Conservation (phyloP, 2,888 invertebrate species). For the Boloria selene region DNA sequence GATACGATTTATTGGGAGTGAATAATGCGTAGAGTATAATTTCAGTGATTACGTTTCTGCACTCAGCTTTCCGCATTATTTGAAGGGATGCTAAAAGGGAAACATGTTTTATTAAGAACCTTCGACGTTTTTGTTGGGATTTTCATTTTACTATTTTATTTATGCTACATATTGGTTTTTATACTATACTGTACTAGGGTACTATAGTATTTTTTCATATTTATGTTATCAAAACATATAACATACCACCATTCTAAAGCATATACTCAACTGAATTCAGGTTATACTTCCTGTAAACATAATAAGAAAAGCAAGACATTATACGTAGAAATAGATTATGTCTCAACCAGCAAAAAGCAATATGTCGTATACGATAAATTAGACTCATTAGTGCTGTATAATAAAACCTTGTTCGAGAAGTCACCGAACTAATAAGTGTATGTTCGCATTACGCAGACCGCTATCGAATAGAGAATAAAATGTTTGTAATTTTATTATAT, state of each 20-base stretch:
- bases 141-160: too few species aligned
- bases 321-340: constrained; percentile 13
- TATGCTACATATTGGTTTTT: too few species aligned
- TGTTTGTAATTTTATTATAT: background rate
- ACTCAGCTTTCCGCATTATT: constrained; percentile 46
- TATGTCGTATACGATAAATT: constrained; percentile 59
- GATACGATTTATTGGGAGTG: constrained; percentile 65
- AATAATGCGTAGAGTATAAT: constrained; percentile 63
- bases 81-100: constrained; percentile 15
- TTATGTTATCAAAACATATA: too few species aligned
- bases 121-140: too few species aligned
- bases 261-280: background rate
- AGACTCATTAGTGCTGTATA: constrained; percentile 67
- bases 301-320: constrained; percentile 9
- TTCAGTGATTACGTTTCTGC: constrained; percentile 62
- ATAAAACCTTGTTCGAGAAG: constrained; percentile 61
- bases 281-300: constrained; percentile 2
- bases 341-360: constrained; percentile 38
- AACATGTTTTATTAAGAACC: background rate
- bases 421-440: constrained; percentile 56
- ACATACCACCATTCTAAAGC: too few species aligned
- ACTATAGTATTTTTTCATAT: too few species aligned
- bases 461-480: constrained; percentile 34
- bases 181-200: too few species aligned
- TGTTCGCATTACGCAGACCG: constrained; percentile 33